phyloP scores from a whole-genome alignment of 2,113 vertebrate species.

The Phalacrocorax carbo region DNA sequence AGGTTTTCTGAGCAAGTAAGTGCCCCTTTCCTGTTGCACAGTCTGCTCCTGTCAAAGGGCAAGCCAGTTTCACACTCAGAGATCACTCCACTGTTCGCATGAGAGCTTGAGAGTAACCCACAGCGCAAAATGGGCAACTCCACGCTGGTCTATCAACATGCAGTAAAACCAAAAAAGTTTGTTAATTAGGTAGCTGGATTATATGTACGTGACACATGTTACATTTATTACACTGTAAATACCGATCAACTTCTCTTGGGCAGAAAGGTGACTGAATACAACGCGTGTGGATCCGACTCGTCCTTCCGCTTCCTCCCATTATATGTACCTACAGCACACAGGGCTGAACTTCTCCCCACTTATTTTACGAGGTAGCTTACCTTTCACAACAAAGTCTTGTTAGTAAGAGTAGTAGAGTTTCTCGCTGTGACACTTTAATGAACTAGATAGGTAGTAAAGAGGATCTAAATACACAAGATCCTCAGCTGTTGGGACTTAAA shows the following conservation, averaged over 20 bases:
- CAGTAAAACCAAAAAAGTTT: not conserved
- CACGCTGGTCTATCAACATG: not conserved
- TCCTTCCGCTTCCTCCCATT: not conserved
- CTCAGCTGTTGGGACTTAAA: not conserved
- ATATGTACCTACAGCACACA: accelerated
- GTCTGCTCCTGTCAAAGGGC: not conserved
- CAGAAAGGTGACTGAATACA: not conserved
- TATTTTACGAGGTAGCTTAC: not conserved
- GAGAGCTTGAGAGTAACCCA: not conserved
- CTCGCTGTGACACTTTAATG: not conserved
- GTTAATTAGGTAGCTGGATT: not conserved
- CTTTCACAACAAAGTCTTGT: not conserved
- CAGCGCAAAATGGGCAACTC: not conserved
- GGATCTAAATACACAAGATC: not conserved
- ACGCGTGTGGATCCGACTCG: not conserved
- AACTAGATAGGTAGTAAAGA: not conserved
- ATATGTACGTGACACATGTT: not conserved
- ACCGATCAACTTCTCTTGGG: not conserved
- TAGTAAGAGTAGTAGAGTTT: not conserved
- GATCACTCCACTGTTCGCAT: not conserved
- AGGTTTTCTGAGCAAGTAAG: not conserved
- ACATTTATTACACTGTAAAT: not conserved
- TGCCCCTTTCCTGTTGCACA: not conserved
- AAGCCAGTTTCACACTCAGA: not conserved
- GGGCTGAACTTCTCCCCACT: not conserved